These are phyloP conservation scores for Acleris laterana DNA, from an alignment of 2,888 invertebrate species.

Conservation along the genomic window DNA sequence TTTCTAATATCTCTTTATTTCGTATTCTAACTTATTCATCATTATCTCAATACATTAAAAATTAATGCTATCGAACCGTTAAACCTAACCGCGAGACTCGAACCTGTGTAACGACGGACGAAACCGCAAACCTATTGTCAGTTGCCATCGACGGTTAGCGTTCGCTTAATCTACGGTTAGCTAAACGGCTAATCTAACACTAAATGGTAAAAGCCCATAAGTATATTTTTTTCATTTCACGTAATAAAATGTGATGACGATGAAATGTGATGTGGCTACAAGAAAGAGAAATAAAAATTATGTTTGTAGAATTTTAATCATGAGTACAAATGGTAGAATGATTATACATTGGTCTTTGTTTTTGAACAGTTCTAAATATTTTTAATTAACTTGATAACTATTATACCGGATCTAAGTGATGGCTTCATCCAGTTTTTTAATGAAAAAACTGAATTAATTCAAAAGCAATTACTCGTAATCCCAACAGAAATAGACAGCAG, in stretches of 20 bases:
- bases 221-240: slow-evolving; percentile 5
- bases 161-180: slow-evolving; percentile 36
- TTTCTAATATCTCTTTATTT: too few relatives aligned
- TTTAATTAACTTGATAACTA: too few relatives aligned
- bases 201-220: slow-evolving; percentile 2
- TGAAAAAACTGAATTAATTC: background rate
- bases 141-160: slow-evolving; percentile 40
- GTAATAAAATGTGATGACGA: too few relatives aligned
- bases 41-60: background rate
- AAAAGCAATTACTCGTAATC: slow-evolving; percentile 33
- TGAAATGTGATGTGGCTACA: too few relatives aligned
- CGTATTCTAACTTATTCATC: too few relatives aligned
- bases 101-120: slow-evolving; percentile 31
- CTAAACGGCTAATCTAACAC: slow-evolving; percentile 23
- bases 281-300: too few relatives aligned
- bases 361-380: too few relatives aligned
- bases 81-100: slow-evolving; percentile 31
- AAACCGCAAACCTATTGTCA: slow-evolving; percentile 43
- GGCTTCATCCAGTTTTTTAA: too few relatives aligned
- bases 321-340: too few relatives aligned
- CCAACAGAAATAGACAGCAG: slow-evolving; percentile 51
- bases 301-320: too few relatives aligned
- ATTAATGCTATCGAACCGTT: slow-evolving; percentile 32
- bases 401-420: too few relatives aligned
- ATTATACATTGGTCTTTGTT: too few relatives aligned